Percentiles rank a stretch among this genome's conserved stretches.
Evolutionary conservation across 2,113 vertebrate species (phyloP).

Genomic region (Tragelaphus scriptus): DNA sequence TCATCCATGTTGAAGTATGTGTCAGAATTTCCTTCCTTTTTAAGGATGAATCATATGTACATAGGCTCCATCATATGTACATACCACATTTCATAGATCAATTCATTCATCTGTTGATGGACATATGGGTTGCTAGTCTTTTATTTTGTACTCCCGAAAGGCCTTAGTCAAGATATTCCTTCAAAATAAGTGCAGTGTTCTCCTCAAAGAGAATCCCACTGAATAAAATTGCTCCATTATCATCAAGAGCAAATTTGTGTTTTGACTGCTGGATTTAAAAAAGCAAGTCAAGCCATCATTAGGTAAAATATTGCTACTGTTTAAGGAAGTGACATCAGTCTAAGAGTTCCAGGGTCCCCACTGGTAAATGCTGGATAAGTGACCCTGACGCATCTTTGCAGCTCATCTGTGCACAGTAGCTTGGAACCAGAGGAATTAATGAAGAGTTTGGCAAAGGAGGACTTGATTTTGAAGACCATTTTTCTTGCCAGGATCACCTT

Average conservation of each 20-base stretch:
- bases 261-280: neutral
- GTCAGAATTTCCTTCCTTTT: neutral
- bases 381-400: neutral
- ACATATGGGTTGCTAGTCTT: neutral
- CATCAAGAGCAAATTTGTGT: neutral
- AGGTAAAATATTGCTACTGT: neutral
- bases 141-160: neutral
- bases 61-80: neutral
- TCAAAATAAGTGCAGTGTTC: neutral
- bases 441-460: neutral
- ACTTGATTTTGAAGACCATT: slow-evolving; percentile 12
- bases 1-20: neutral
- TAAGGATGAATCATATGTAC: neutral
- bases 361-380: neutral
- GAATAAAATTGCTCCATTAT: neutral
- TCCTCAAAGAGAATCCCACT: neutral
- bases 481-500: neutral
- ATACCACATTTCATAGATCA: neutral
- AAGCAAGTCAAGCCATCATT: neutral
- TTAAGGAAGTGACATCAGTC: neutral
- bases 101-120: neutral
- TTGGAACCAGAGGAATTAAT: neutral
- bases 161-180: neutral
- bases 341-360: neutral
- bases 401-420: neutral